These are phyloP conservation scores for Phylloscopus trochiloides DNA, from an alignment of 2,113 vertebrate species.

Conservation along the genomic window DNA sequence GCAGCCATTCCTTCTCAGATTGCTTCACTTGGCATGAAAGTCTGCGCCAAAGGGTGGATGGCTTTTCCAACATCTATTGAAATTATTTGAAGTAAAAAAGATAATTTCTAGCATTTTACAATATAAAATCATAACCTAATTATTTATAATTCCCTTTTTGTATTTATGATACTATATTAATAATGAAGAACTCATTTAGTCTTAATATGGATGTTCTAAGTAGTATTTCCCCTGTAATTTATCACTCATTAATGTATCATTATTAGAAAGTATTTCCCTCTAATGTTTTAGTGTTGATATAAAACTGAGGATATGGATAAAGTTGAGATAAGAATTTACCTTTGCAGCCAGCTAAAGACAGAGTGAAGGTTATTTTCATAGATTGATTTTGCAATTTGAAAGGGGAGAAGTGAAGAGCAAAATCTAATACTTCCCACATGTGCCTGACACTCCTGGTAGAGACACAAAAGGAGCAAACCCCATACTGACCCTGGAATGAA, in stretches of 20 bases:
- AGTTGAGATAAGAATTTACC: slow-evolving; percentile 15
- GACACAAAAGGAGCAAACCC: not conserved
- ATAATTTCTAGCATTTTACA: not conserved
- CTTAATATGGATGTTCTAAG: slow-evolving; percentile 50
- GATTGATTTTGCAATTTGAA: not conserved
- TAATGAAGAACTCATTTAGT: slow-evolving; percentile 66
- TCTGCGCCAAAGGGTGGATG: not conserved
- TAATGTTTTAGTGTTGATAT: slow-evolving; percentile 50
- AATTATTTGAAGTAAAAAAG: slow-evolving; percentile 25
- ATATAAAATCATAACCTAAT: slow-evolving; percentile 59
- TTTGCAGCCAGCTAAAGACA: slow-evolving; percentile 26
- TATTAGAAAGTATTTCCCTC: slow-evolving; percentile 43
- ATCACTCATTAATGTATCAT: slow-evolving; percentile 66
- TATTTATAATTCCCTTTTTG: slow-evolving; percentile 49
- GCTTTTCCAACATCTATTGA: not conserved
- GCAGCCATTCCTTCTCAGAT: not conserved
- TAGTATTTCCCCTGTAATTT: slow-evolving; percentile 58
- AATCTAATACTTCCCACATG: not conserved
- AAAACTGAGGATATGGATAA: slow-evolving; percentile 8
- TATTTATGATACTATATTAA: slow-evolving; percentile 47
- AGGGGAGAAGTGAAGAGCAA: not conserved
- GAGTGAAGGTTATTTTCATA: slow-evolving; percentile 7
- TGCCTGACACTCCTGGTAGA: not conserved
- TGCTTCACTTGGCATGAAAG: not conserved
- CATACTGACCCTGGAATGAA: not conserved